Evolutionary conservation across 1,140 invertebrate species (phyloP).

Genomic region (Lepidurus arcticus): DNA sequence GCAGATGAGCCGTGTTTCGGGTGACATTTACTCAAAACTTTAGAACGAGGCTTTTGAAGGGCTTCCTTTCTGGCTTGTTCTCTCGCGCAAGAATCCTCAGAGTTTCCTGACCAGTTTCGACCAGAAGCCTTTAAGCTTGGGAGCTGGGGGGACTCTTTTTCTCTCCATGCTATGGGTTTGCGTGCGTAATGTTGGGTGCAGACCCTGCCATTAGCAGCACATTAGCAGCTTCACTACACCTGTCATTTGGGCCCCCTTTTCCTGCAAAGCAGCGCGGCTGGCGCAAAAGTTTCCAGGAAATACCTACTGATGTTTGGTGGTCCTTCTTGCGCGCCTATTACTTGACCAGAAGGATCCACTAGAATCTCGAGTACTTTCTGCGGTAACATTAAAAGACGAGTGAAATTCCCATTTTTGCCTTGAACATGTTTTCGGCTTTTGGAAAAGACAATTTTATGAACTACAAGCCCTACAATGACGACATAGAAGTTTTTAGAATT

Average conservation of each 20-base stretch:
- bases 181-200: conserved; percentile 13
- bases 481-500: too few relatives aligned
- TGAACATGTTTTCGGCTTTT: too few relatives aligned
- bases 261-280: neutral
- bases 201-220: conserved; percentile 20
- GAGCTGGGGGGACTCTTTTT: neutral
- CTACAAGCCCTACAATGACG: too few relatives aligned
- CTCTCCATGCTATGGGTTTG: neutral
- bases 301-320: neutral
- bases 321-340: conserved; percentile 10
- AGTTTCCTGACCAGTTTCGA: neutral
- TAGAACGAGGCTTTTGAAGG: neutral
- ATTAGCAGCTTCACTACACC: conserved; percentile 21
- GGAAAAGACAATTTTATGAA: too few relatives aligned
- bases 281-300: neutral
- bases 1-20: conserved; percentile 14
- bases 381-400: neutral
- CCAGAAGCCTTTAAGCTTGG: conserved; percentile 16
- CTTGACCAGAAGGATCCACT: neutral
- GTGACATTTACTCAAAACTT: neutral
- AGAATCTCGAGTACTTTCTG: neutral
- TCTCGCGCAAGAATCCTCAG: neutral
- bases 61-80: neutral
- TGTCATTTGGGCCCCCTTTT: conserved; percentile 15
- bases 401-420: too few relatives aligned